Conservation (phyloP, 2,888 invertebrate genomes). For the Entomobrya proxima region DNA sequence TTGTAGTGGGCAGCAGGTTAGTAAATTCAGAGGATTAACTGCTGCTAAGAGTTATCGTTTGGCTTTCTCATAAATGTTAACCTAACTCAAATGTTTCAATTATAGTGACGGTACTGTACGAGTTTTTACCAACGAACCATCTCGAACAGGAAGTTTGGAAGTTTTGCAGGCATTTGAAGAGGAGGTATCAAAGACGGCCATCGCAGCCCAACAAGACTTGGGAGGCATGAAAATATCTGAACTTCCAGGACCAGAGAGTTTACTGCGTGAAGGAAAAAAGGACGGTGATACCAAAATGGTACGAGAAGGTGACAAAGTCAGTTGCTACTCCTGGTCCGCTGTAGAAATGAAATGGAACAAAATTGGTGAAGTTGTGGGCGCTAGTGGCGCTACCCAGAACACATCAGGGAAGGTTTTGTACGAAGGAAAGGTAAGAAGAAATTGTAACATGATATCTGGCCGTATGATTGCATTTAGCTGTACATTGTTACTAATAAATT, state of each 20-base stretch:
- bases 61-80: no score
- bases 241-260: conserved; percentile 88
- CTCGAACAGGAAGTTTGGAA: conserved; percentile 83
- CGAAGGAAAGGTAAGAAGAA: conserved; percentile 85
- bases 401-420: conserved; percentile 86
- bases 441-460: not conserved
- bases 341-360: conserved; percentile 86
- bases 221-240: conserved; percentile 92
- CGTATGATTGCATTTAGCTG: no score
- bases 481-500: no score
- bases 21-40: no score
- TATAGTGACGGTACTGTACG: conserved; percentile 90
- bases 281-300: conserved; percentile 93
- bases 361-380: conserved; percentile 93
- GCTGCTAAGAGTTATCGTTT: no score
- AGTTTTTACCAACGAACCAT: conserved; percentile 87
- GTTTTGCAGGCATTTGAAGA: conserved; percentile 84
- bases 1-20: conserved; percentile 87
- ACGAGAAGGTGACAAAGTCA: conserved; percentile 84
- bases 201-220: conserved; percentile 84
- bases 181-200: conserved; percentile 83
- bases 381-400: conserved; percentile 82
- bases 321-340: conserved; percentile 88
- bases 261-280: conserved; percentile 85
- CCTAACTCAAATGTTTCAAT: not conserved